Percentiles rank a stretch among this genome's conserved stretches.
phyloP scores from a whole-genome alignment of 92 coral and sea anemone species.

The Palythoa heliodiscus region DNA sequence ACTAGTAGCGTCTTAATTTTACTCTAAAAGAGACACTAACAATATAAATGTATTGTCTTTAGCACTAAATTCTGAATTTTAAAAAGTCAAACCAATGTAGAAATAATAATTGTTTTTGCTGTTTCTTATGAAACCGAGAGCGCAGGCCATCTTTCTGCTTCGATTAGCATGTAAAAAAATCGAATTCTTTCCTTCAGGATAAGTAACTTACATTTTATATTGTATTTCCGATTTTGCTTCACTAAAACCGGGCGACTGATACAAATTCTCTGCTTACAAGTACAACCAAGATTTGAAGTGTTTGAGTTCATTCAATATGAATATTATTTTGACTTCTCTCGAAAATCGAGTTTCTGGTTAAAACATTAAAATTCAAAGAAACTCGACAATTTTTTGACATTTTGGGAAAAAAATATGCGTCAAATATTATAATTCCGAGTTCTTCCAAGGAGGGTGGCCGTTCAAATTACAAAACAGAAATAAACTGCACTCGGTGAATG shows the following conservation, averaged over 20 bases:
- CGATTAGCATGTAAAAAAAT: constrained; percentile 18
- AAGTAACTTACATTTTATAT: not conserved
- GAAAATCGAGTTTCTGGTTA: not conserved
- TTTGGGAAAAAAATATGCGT: not conserved
- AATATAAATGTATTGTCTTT: not conserved
- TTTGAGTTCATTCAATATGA: constrained; percentile 30
- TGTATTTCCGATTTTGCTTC: not conserved
- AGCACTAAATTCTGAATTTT: not conserved
- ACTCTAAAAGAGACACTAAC: no score
- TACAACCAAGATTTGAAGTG: not conserved
- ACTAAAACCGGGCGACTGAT: not conserved
- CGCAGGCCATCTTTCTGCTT: constrained; percentile 1
- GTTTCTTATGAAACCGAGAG: not conserved
- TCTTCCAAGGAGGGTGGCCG: not conserved
- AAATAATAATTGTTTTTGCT: not conserved
- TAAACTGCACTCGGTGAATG: not conserved
- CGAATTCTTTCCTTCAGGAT: constrained; percentile 14
- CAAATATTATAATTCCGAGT: not conserved
- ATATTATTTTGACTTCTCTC: constrained; percentile 16
- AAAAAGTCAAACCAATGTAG: not conserved
- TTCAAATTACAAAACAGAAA: not conserved
- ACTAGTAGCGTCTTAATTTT: not conserved
- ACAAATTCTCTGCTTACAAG: not conserved
- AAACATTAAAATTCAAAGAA: constrained; percentile 8
- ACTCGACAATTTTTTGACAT: not conserved